Evolutionary conservation across 2,888 invertebrate genomes (phyloP).

Genomic region (Eilema depressum): DNA sequence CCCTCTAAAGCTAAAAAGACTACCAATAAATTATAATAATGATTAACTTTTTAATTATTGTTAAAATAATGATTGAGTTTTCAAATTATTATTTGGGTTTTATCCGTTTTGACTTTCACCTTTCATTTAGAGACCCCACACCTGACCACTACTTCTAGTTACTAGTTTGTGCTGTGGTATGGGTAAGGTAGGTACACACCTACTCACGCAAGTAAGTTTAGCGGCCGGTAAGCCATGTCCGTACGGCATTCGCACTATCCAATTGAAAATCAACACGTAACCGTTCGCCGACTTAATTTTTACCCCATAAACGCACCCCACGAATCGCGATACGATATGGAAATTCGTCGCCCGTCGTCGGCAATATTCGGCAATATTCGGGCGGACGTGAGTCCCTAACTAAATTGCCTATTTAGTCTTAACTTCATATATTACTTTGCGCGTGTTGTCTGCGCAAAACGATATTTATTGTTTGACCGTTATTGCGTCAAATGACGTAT

Average conservation of each 20-base stretch:
- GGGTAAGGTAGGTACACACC: not conserved
- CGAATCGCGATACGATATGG: constrained; percentile 85
- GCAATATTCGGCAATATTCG: constrained; percentile 86
- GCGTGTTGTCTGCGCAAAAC: constrained; percentile 87
- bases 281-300: constrained; percentile 82
- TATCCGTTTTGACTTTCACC: too few relatives aligned
- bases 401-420: constrained; percentile 88
- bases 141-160: not conserved
- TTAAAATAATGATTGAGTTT: too few relatives aligned
- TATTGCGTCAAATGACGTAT: constrained; percentile 87
- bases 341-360: constrained; percentile 81
- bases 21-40: too few relatives aligned
- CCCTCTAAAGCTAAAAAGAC: too few relatives aligned
- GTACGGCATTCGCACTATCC: constrained; percentile 58
- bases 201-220: not conserved
- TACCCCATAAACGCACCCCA: constrained; percentile 86
- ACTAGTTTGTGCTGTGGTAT: too few relatives aligned
- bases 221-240: constrained; percentile 33
- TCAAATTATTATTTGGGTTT: too few relatives aligned
- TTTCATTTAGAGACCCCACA: not conserved
- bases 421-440: constrained; percentile 88
- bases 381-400: constrained; percentile 82
- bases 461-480: constrained; percentile 87
- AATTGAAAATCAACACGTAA: constrained; percentile 79
- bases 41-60: too few relatives aligned